These are phyloP conservation scores for Thymelicus sylvestris DNA, from an alignment of 2,888 invertebrate species.

Conservation along the genomic window DNA sequence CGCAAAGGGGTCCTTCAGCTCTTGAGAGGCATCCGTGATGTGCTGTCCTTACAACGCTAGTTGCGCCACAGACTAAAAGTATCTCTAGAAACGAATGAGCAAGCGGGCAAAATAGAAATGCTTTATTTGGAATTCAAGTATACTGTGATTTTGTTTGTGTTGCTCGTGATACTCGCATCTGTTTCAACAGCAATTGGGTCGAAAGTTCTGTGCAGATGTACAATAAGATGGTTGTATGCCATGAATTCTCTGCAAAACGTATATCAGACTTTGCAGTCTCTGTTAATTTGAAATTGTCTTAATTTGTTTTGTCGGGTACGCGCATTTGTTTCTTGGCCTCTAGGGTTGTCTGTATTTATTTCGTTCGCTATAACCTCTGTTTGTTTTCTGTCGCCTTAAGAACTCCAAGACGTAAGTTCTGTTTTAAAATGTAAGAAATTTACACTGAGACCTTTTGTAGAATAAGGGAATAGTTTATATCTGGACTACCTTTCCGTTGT, in stretches of 20 bases:
- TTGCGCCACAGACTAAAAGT: constrained; percentile 28
- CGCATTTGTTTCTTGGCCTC: constrained; percentile 70
- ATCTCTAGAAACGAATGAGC: background rate
- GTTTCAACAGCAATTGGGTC: constrained; percentile 55
- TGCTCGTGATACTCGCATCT: constrained; percentile 48
- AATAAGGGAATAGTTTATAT: constrained; percentile 24
- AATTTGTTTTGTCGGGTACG: constrained; percentile 72
- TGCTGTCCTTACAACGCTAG: constrained; percentile 61
- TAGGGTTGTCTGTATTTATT: constrained; percentile 55
- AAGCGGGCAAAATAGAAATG: constrained; percentile 5
- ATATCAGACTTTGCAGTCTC: constrained; percentile 72
- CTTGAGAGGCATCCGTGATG: constrained; percentile 72
- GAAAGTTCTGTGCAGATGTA: constrained; percentile 51
- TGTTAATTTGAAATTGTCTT: constrained; percentile 80
- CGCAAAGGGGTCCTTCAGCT: constrained; percentile 75
- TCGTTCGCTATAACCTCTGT: constrained; percentile 51
- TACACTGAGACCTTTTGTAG: constrained; percentile 18
- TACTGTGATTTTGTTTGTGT: constrained; percentile 35
- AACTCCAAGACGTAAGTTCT: constrained; percentile 29
- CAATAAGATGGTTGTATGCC: constrained; percentile 59
- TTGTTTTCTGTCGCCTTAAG: constrained; percentile 44
- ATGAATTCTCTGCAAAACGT: constrained; percentile 59
- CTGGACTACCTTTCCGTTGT: background rate
- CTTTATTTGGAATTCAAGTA: constrained; percentile 12
- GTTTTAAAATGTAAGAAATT: constrained; percentile 32